Evolutionary conservation across 2,797 vertebrate species (phyloP), one percentile per base, ranked within the genome.

Genomic region (Hafferia zeledoni): DNA sequence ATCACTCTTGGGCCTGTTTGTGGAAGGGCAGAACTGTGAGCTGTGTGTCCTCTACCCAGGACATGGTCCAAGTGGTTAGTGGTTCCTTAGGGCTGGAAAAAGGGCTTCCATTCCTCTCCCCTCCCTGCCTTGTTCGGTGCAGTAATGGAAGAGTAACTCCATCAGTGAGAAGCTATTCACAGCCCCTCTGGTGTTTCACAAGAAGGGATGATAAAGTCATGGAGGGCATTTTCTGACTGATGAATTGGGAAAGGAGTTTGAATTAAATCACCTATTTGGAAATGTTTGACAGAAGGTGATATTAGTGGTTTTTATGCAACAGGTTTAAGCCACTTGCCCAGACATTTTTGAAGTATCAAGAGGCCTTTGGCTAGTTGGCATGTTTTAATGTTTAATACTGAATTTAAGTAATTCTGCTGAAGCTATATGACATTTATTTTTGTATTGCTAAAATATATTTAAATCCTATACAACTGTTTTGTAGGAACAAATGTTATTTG

Each of bases 1-100:
- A 1, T 12, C 0, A 0, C 57, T 67, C 14, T 12, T 3, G 16
- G 49, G 44, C 20, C 7, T 39, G 22, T 70, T 23, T 0, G 2
- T 77, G 78, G 33, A 43, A 72, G 63, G 41, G 46, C n/a, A 75
- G 37, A 47, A 55, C 33, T 2, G 5, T 33, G 71, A 23, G 33
- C 77, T 70, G 10, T 7, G 8, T 15, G 49, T 27, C 35, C 46
- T 14, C 70, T 75, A 63, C 49, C 44, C 44, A 35, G 49, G 39
- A 33, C 6, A 0, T 9, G 15, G 61, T 61, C n/a, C 43, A 49
- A 7, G 35, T 11, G 23, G 9, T 63, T 31, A 9, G 43, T 1
- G 1, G 8, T 59, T 74, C 60, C 47, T 70, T 0, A 2, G 41
- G 41, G 46, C 50, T 43, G 65, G 28, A 19, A 28, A 56, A 60